Conservation (phyloP, 2,888 invertebrate species). For the Ormyrus labotus region DNA sequence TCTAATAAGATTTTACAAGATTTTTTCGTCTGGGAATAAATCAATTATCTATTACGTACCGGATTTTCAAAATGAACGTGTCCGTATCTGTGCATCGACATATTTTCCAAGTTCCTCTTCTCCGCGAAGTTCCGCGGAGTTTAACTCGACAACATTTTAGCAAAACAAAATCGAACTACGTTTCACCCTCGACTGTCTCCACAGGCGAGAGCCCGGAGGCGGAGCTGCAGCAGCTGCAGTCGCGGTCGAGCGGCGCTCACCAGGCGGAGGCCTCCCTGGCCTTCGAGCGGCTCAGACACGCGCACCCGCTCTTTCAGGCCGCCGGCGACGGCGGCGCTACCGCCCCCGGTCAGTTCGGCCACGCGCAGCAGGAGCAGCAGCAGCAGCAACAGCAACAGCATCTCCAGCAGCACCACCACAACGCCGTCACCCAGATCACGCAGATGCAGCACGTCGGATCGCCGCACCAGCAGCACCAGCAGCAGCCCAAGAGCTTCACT, state of each 20-base stretch:
- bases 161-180: no score
- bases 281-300: constrained; percentile 69
- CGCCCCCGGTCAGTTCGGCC: constrained; percentile 38
- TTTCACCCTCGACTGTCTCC: no score
- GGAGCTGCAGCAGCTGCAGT: constrained; percentile 33
- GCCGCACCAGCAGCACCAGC: constrained; percentile 65
- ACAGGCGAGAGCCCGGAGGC: no score
- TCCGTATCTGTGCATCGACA: no score
- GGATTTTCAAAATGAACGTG: no score
- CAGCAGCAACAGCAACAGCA: constrained; percentile 58
- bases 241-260: neutral
- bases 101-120: no score
- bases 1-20: no score
- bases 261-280: constrained; percentile 59
- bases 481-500: constrained; percentile 86
- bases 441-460: constrained; percentile 65
- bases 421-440: constrained; percentile 61
- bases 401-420: constrained; percentile 55
- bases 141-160: no score
- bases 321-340: constrained; percentile 57
- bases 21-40: no score
- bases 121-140: no score
- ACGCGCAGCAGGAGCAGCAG: constrained; percentile 53
- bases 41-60: no score
- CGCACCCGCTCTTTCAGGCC: constrained; percentile 53